Conservation (phyloP, 2,113 vertebrate species). For the Asarcornis scutulata region DNA sequence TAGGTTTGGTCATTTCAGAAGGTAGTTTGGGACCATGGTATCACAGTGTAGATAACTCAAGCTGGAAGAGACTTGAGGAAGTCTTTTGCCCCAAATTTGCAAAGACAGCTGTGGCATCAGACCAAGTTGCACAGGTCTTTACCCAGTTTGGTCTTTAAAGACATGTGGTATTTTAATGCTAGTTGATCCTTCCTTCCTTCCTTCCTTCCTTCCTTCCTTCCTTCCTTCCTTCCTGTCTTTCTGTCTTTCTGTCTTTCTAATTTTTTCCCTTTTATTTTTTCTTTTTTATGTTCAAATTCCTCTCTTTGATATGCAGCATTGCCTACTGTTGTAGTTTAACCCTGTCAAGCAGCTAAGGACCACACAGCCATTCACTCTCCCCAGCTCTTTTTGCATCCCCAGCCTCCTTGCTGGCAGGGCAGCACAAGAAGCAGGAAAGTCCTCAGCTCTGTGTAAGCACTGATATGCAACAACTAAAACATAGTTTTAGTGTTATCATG, state of each 20-base stretch:
- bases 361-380: no score
- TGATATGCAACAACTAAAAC: no score
- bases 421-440: no score
- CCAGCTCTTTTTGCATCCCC: no score
- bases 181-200: background rate
- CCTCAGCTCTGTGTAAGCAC: no score
- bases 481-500: no score
- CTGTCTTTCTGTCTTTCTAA: no score
- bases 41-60: background rate
- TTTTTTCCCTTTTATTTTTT: no score
- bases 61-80: background rate
- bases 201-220: no score
- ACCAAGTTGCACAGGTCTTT: background rate
- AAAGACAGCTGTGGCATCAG: fast-evolving
- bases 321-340: background rate
- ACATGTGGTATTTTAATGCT: background rate
- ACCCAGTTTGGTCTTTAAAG: background rate
- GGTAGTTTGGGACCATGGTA: background rate
- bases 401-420: no score
- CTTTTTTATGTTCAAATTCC: background rate
- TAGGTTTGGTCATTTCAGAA: background rate
- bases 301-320: background rate
- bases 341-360: no score
- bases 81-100: background rate
- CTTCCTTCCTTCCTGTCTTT: no score